Conservation (phyloP, 2,888 invertebrate genomes). For the Mythimna ferrago region DNA sequence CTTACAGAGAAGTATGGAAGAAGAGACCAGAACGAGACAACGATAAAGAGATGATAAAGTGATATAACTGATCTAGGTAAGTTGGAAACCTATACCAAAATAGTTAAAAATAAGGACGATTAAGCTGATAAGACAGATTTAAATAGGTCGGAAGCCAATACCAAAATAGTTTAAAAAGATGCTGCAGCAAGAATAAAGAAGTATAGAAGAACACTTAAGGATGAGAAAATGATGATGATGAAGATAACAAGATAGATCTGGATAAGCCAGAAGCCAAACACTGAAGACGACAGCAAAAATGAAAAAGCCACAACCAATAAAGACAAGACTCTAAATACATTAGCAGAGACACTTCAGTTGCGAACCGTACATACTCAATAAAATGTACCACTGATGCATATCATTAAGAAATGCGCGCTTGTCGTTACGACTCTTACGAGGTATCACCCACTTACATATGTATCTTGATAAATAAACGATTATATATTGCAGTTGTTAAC, state of each 20-base stretch:
- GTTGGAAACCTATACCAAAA: neutral
- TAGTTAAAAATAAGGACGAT: neutral
- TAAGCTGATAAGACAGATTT: neutral
- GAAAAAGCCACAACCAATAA: neutral
- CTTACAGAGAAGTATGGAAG: neutral
- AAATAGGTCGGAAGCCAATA: neutral
- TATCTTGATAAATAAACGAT: slow-evolving; percentile 56
- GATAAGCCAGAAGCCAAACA: neutral
- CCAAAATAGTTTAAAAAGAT: neutral
- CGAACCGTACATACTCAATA: slow-evolving; percentile 52
- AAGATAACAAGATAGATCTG: no score
- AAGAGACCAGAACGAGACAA: neutral
- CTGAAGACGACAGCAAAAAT: neutral
- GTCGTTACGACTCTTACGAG: slow-evolving; percentile 29
- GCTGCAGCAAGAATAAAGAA: no score
- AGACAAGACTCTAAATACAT: slow-evolving; percentile 2
- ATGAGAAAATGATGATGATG: no score
- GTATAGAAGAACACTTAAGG: no score
- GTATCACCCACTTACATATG: slow-evolving; percentile 56
- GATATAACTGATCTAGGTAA: neutral
- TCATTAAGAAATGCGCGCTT: slow-evolving; percentile 49
- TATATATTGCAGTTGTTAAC: slow-evolving; percentile 41
- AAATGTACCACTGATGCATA: slow-evolving; percentile 51
- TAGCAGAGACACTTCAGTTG: slow-evolving; percentile 29
- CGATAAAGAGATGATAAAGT: neutral